Evolutionary conservation across 2,113 vertebrate genomes (phyloP).

Genomic region (Lontra canadensis): DNA sequence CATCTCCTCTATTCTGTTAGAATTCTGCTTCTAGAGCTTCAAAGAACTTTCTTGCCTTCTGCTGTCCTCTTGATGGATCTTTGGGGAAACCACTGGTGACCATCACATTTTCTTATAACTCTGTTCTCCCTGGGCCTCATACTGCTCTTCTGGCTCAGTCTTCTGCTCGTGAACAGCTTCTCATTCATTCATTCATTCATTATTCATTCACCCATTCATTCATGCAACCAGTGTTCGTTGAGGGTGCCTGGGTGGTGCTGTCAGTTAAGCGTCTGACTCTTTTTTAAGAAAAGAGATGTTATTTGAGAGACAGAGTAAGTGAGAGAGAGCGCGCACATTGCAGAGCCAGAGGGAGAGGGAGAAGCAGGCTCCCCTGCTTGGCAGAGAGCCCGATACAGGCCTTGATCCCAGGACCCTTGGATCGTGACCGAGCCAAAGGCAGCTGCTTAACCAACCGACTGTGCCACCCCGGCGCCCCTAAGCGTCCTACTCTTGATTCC

Average conservation of each 20-base stretch:
- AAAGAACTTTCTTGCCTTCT: background rate
- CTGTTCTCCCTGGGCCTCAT: background rate
- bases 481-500: background rate
- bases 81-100: background rate
- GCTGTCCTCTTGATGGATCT: background rate
- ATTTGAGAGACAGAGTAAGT: background rate
- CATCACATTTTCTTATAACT: background rate
- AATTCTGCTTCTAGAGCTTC: background rate
- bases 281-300: background rate
- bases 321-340: background rate
- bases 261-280: background rate
- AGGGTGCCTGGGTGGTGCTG: background rate
- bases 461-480: background rate
- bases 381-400: too few relatives aligned
- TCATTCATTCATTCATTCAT: background rate
- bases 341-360: background rate
- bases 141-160: background rate
- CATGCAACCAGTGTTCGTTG: background rate
- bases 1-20: background rate
- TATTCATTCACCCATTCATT: background rate
- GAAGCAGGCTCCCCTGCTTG: background rate
- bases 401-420: background rate
- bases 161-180: background rate
- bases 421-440: background rate
- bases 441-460: background rate